phyloP scores from a whole-genome alignment of 2,797 vertebrate genomes.

The Thalassophryne amazonica region DNA sequence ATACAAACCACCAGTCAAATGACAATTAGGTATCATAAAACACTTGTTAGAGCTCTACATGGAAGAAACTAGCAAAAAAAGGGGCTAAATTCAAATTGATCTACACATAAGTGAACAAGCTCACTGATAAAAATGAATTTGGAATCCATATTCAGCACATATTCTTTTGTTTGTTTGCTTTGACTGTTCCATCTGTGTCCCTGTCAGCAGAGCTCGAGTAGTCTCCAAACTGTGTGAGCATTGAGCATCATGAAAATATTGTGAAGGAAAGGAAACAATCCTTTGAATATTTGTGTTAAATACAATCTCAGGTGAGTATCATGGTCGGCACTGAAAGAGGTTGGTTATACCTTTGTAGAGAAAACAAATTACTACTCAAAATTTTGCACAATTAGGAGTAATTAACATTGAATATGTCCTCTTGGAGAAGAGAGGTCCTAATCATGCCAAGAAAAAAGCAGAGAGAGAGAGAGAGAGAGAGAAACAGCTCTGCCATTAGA shows the following conservation, averaged over 20 bases:
- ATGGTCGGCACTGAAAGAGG: constrained; percentile 20
- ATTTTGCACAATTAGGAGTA: constrained; percentile 54
- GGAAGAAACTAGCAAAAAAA: too few species aligned
- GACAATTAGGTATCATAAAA: too few species aligned
- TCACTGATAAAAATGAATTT: too few species aligned
- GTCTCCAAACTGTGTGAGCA: not conserved
- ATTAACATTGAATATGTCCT: constrained; percentile 60
- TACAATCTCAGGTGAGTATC: constrained; percentile 18
- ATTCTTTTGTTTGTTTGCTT: too few species aligned
- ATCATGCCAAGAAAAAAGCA: constrained; percentile 44
- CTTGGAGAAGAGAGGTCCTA: constrained; percentile 37
- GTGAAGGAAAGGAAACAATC: constrained; percentile 24
- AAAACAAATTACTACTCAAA: constrained; percentile 47
- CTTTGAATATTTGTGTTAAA: constrained; percentile 29
- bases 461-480: too few species aligned
- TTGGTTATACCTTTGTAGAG: constrained; percentile 29
- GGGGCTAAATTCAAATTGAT: too few species aligned
- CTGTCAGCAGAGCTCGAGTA: constrained; percentile 11
- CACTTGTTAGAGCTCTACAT: too few species aligned
- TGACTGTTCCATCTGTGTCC: not conserved
- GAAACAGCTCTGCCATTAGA: constrained; percentile 31
- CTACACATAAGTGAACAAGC: too few species aligned
- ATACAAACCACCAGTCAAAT: too few species aligned
- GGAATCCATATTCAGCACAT: too few species aligned
- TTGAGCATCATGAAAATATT: constrained; percentile 16